Evolutionary conservation across 2,113 vertebrate species (phyloP).

Genomic region (Prunella himalayana): DNA sequence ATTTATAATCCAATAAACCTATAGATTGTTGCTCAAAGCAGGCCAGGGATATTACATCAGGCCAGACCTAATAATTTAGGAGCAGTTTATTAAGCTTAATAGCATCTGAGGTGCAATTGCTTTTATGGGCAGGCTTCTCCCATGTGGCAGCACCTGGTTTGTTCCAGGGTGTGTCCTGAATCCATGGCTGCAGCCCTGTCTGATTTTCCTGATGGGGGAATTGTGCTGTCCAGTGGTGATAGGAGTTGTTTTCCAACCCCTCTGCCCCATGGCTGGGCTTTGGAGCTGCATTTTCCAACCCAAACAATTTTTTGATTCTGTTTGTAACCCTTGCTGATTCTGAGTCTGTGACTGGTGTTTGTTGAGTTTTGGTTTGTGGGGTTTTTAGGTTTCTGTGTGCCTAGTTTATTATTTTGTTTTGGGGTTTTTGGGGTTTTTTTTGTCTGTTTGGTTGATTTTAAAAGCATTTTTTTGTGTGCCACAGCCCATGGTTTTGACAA

Average conservation of each 20-base stretch:
- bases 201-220: no score
- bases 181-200: background rate
- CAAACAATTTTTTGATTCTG: background rate
- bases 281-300: background rate
- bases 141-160: background rate
- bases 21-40: background rate
- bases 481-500: background rate
- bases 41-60: background rate
- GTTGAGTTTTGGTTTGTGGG: background rate
- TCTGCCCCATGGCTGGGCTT: background rate
- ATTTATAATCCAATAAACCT: slow-evolving; percentile 2
- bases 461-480: background rate
- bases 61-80: background rate
- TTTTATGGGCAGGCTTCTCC: background rate
- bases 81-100: background rate
- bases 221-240: background rate
- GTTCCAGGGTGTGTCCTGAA: background rate
- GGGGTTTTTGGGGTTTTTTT: no score
- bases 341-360: rapidly evolving
- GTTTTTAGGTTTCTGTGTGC: background rate
- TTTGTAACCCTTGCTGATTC: background rate
- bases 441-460: background rate
- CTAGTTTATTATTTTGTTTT: background rate
- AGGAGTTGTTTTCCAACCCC: background rate
- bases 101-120: background rate